phyloP scores from a whole-genome alignment of 1,140 invertebrate genomes.

The Chelonus insularis region DNA sequence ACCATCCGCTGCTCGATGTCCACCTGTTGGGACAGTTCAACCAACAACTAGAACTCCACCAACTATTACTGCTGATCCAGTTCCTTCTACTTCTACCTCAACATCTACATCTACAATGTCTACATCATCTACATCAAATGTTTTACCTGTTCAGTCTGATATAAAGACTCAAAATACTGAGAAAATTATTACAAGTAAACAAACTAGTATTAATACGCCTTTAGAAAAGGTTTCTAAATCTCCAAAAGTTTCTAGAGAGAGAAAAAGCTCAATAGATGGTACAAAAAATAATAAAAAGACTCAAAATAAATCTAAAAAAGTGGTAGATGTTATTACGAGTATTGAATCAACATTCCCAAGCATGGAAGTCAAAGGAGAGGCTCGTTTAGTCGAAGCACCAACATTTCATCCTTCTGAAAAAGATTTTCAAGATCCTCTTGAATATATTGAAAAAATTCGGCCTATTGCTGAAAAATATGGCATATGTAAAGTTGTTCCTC shows the following conservation, averaged over 20 bases:
- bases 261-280: slow-evolving; percentile 42
- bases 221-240: slow-evolving; percentile 46
- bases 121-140: slow-evolving; percentile 31
- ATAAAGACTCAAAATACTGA: background rate
- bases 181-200: slow-evolving; percentile 10
- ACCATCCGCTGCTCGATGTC: slow-evolving; percentile 59
- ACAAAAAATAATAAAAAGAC: slow-evolving; percentile 42
- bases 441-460: slow-evolving; percentile 85
- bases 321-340: slow-evolving; percentile 43
- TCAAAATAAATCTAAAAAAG: slow-evolving; percentile 33
- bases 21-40: slow-evolving; percentile 64
- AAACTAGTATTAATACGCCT: background rate
- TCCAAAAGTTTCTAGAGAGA: slow-evolving; percentile 43
- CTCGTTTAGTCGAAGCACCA: slow-evolving; percentile 77
- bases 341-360: slow-evolving; percentile 63
- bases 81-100: slow-evolving; percentile 41
- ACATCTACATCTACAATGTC: slow-evolving; percentile 17
- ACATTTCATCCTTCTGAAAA: slow-evolving; percentile 81
- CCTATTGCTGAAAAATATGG: slow-evolving; percentile 80
- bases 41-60: slow-evolving; percentile 58
- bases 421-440: slow-evolving; percentile 88
- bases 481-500: slow-evolving; percentile 88
- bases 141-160: slow-evolving; percentile 29
- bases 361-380: slow-evolving; percentile 50
- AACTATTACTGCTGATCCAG: slow-evolving; percentile 25